These are phyloP conservation scores for Hemiprocne comata DNA, from an alignment of 2,113 vertebrate species.

Conservation along the genomic window DNA sequence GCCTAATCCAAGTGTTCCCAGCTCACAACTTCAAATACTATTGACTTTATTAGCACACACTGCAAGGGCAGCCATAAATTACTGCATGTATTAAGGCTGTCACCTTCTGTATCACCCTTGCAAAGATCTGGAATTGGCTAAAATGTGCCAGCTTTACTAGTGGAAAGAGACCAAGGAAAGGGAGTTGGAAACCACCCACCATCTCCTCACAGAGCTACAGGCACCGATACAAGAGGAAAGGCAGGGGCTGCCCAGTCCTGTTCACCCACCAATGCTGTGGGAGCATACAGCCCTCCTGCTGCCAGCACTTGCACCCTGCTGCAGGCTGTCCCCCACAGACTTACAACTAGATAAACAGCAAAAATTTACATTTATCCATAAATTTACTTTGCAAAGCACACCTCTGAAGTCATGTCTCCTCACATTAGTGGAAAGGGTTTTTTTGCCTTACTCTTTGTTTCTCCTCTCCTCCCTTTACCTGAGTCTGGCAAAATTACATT, in stretches of 20 bases:
- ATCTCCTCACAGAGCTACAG: fast-evolving
- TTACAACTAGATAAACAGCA: not conserved
- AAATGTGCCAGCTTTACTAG: not conserved
- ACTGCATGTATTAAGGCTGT: conserved; percentile 23
- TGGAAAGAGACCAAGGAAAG: not conserved
- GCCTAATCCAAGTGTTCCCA: conserved; percentile 77
- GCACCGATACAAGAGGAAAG: fast-evolving
- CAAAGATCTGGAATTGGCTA: not conserved
- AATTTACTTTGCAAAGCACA: not conserved
- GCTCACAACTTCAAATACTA: conserved; percentile 80
- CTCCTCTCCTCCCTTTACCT: not conserved
- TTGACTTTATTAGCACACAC: conserved; percentile 80
- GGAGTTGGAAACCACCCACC: not conserved
- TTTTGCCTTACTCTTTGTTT: not conserved
- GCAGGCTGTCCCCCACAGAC: not conserved
- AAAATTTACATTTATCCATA: not conserved
- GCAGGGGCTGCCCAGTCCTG: not conserved
- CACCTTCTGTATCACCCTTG: not conserved
- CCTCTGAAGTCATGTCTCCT: not conserved
- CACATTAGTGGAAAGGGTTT: not conserved
- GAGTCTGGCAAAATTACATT: not conserved
- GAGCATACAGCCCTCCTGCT: not conserved
- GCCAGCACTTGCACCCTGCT: not conserved
- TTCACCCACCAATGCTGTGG: fast-evolving
- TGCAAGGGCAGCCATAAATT: conserved; percentile 73